Conservation (phyloP, 2,888 invertebrate genomes). For the Acanthosepion lycidas region DNA sequence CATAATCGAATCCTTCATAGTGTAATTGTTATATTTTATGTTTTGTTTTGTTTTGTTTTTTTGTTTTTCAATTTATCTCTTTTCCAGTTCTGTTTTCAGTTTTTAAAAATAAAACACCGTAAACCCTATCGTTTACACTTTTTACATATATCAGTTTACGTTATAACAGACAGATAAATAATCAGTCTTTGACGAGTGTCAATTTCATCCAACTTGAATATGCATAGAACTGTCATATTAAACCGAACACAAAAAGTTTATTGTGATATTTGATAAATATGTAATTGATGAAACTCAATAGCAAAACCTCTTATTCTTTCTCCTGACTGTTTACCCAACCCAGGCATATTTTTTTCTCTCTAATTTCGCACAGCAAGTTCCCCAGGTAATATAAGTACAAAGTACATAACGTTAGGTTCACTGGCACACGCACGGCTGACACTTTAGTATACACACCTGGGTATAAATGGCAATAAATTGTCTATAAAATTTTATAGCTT, state of each 20-base stretch:
- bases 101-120: not conserved
- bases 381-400: not conserved
- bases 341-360: not conserved
- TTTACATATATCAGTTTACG: not conserved
- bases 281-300: not conserved
- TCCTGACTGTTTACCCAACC: not conserved
- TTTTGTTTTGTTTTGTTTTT: not conserved
- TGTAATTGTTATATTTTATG: not conserved
- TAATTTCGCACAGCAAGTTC: not conserved
- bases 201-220: not conserved
- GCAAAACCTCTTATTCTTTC: not conserved
- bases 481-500: not conserved
- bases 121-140: not conserved
- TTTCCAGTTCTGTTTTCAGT: not conserved
- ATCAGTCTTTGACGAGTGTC: not conserved
- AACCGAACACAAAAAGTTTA: not conserved
- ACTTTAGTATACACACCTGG: not conserved
- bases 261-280: not conserved
- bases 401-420: not conserved
- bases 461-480: not conserved
- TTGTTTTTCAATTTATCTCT: not conserved
- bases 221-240: not conserved
- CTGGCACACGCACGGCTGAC: not conserved
- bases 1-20: too few species aligned
- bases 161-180: not conserved